These are phyloP conservation scores for Syndactyla subalaris DNA, from an alignment of 2,797 vertebrate species.

Conservation along the genomic window DNA sequence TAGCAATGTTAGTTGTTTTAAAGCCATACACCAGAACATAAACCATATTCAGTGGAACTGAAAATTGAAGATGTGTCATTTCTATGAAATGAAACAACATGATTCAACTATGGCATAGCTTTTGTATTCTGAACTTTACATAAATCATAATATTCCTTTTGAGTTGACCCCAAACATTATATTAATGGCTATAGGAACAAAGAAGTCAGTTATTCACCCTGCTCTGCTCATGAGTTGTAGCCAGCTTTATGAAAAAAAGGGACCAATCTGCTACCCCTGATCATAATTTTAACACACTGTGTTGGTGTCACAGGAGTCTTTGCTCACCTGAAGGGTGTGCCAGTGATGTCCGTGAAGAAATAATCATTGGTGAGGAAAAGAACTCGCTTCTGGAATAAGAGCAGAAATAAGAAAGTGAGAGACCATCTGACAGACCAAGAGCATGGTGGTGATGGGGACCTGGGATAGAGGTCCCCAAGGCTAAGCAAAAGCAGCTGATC, in stretches of 20 bases:
- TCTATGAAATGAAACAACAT: background rate
- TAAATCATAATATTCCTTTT: background rate
- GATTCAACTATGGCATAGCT: background rate
- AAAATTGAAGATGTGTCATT: background rate
- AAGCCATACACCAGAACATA: background rate
- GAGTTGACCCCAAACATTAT: background rate
- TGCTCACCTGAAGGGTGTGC: constrained; percentile 94
- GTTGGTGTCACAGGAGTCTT: background rate
- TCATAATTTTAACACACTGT: background rate
- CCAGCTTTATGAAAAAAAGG: background rate
- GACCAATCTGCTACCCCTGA: background rate
- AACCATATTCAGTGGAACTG: background rate
- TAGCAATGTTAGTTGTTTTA: background rate
- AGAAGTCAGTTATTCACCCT: background rate
- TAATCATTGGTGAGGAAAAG: constrained; percentile 95
- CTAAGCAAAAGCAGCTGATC: background rate
- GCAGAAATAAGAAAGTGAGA: background rate
- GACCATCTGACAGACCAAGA: background rate
- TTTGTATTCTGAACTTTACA: background rate
- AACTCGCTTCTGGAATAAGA: constrained; percentile 84
- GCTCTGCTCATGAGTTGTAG: background rate
- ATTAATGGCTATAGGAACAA: background rate
- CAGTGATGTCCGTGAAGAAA: constrained; percentile 92
- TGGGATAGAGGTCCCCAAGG: background rate
- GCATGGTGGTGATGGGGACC: background rate